Base-by-base conservation (phyloP, 2,888 invertebrate species). In the Aphidius colemani region DNA sequence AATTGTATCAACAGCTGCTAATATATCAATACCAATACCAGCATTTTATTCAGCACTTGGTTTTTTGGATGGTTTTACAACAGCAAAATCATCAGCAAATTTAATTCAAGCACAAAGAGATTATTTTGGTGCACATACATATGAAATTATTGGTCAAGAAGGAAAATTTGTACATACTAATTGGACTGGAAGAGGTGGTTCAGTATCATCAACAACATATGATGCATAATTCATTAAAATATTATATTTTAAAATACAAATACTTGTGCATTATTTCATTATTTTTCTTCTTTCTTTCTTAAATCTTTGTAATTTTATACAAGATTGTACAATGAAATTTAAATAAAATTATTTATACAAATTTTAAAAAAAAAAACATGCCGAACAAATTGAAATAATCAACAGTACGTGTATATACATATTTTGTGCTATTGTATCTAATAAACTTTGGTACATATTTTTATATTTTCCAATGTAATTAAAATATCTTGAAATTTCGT, bases 111-210 rank as follows among this genome's bases (percentile, higher is more conserved):
- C 98, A 0, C 98, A 98, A 82, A 86, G 99, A 46, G 99, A 99
- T 83, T 99, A 96, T 82, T 99, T 99, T 78, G 99, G 99, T 1
- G 98, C 99, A 0, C 99, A 99, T 82, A 99, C 98, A 0, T 99
- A 99, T 78, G 98, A 99, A 84, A 83, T 97, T 61, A 83, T 95
- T 61, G 87, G 86, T 6, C 85, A 92, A 67, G 97, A 97, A 53
- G 98, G 97, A 5, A 88, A 88, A 72, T 98, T 92, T 80, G 88
- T 95, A 4, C 99, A 99, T 84, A 98, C 98, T 68, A 98, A 99
- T 85, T 99, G 99, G 99, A 99, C 98, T 8, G 99, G 99, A 10
- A 94, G 94, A 74, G 99, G 99, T 43, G 97, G 97, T 66, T 93
- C 94, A 77, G 95, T 96, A 6, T 95, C 96, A 1, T 94, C 96